Evolutionary conservation across 2,113 vertebrate species (phyloP), one percentile per base, ranked within the genome.

Genomic region (Panurus biarmicus): DNA sequence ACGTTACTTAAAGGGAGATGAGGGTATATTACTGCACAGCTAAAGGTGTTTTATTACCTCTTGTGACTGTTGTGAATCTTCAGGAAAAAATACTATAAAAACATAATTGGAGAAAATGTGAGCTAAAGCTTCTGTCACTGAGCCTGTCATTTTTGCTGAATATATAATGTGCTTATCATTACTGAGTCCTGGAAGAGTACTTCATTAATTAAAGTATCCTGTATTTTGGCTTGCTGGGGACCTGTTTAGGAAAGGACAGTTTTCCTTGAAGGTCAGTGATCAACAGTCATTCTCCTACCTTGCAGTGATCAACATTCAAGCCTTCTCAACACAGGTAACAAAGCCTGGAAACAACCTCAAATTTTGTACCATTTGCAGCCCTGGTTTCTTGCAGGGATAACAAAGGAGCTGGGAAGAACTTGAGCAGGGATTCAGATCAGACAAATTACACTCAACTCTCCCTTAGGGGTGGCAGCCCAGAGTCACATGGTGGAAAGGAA

Each of bases 301-400:
- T 5, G 95, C 98, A 81, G 95, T 97, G 5, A 90, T 99, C 97
- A 96, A 96, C 47, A 51, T 99, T 76, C 98, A 98, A 85, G 98
- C 98, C 0, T 97, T 99, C 64, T 99, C 99, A n/a, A 97, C 97
- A 57, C 98, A 99, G 99, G 99, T 99, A 98, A 87, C 40, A 42
- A 88, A 84, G 67, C 51, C 47, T 21, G 65, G 54, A 21, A 78
- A 36, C 11, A 62, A 2, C 16, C 51, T 13, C 35, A 20, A 0
- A 33, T 80, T 79, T 65, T 57, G 18, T 66, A 19, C 74, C 9
- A 2, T 70, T 48, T 23, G 53, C 14, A 69, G 62, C 14, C 56
- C 28, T 88, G 36, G 21, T 23, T 72, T 70, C 62, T 89, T 79
- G 51, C 20, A 48, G 54, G 12, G 44, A 14, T 77, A 31, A 28